Conservation (phyloP, 2,888 invertebrate genomes). For the Holacanthella duospinosa region DNA sequence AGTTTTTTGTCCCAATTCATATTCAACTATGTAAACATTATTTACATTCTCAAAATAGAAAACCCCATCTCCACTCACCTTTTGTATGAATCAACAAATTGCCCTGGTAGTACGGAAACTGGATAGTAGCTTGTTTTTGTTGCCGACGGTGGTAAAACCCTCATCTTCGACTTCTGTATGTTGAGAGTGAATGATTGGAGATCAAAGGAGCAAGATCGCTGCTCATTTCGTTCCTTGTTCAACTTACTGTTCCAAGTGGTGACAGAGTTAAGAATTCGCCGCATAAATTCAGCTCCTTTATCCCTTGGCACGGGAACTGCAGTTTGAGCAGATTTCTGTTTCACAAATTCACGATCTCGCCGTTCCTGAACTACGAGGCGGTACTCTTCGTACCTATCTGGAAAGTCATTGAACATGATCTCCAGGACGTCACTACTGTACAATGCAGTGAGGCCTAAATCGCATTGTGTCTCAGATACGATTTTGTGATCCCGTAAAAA, state of each 20-base stretch:
- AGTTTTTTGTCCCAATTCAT: background rate
- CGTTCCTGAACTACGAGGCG: constrained; percentile 60
- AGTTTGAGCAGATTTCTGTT: constrained; percentile 16
- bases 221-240: constrained; percentile 61
- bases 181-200: constrained; percentile 81
- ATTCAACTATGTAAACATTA: constrained; percentile 17
- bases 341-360: constrained; percentile 54
- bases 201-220: constrained; percentile 75
- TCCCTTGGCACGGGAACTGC: constrained; percentile 22
- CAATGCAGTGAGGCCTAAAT: constrained; percentile 84
- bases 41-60: too few species aligned
- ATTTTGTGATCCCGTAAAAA: constrained; percentile 70
- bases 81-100: constrained; percentile 79
- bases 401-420: constrained; percentile 90
- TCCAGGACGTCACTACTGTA: constrained; percentile 86
- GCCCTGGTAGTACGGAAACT: constrained; percentile 88
- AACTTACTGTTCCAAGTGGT: constrained; percentile 79
- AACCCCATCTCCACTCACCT: too few species aligned
- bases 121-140: constrained; percentile 66
- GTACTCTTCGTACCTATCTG: constrained; percentile 86
- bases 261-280: constrained; percentile 73
- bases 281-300: constrained; percentile 53
- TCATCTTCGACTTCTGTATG: constrained; percentile 48
- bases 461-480: constrained; percentile 65
- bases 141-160: constrained; percentile 44